Evolutionary conservation across 2,888 invertebrate species (phyloP).

Genomic region (Ophion obscuratus): DNA sequence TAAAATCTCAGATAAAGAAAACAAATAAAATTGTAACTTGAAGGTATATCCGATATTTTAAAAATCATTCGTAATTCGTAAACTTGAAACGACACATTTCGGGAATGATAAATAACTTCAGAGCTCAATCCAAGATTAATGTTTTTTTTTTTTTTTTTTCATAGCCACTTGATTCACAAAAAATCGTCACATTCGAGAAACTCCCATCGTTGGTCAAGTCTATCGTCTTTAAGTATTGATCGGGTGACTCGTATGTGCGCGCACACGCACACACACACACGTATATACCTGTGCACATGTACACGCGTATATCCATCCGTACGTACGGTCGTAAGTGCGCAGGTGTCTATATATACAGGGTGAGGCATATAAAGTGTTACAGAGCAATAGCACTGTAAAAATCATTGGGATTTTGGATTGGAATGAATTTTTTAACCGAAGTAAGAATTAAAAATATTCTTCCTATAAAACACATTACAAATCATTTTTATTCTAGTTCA

Average conservation of each 20-base stretch:
- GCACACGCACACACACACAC: background rate
- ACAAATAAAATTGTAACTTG: background rate
- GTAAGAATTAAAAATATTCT: no score
- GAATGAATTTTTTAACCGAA: no score
- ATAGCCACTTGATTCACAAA: constrained; percentile 55
- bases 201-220: constrained; percentile 44
- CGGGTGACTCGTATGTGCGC: constrained; percentile 57
- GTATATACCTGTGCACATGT: background rate
- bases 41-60: background rate
- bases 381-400: no score
- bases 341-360: background rate
- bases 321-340: background rate
- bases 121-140: background rate
- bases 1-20: background rate
- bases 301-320: background rate
- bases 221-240: constrained; percentile 80
- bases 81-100: background rate
- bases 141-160: constrained; percentile 23
- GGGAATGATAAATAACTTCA: background rate
- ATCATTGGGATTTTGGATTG: no score
- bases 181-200: constrained; percentile 30
- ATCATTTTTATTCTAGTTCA: no score
- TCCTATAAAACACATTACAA: no score
- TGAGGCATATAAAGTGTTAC: no score
- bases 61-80: background rate